Conservation (phyloP, 2,113 vertebrate genomes). For the Desmodus rotundus region DNA sequence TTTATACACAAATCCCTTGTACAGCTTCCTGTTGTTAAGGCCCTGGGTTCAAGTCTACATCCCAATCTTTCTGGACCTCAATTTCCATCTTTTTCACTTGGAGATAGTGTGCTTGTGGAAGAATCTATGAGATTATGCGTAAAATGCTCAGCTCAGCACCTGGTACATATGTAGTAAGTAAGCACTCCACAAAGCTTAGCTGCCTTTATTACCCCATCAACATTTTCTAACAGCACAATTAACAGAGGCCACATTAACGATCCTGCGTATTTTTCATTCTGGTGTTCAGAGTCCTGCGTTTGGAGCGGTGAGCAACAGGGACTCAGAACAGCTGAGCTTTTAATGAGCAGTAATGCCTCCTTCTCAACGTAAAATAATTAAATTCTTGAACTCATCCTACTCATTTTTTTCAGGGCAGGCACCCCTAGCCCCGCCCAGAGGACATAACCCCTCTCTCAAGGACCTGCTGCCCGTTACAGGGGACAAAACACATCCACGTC, state of each 20-base stretch:
- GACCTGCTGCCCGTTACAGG: not conserved
- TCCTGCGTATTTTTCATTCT: not conserved
- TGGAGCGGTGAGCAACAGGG: not conserved
- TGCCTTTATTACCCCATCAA: not conserved
- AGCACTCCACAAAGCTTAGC: not conserved
- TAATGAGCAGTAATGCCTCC: not conserved
- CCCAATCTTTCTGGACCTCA: not conserved
- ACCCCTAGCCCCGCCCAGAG: not conserved
- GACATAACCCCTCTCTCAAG: not conserved
- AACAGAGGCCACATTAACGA: not conserved
- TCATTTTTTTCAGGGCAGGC: not conserved
- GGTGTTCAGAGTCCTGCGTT: not conserved
- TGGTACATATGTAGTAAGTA: not conserved
- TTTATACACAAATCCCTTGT: not conserved
- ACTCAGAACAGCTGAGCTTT: not conserved
- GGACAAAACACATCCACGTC: not conserved
- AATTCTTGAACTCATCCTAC: not conserved
- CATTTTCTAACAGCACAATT: not conserved
- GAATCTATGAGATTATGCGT: not conserved
- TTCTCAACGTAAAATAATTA: not conserved
- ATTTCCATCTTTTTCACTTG: not conserved
- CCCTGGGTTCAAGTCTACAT: not conserved
- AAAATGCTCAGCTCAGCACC: not conserved
- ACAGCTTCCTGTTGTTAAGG: not conserved
- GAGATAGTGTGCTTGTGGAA: not conserved